A percentile compares a stretch with the other conserved stretches of the same genome.
Conservation (phyloP, 2,797 vertebrate species). For the Euthynnus affinis region DNA sequence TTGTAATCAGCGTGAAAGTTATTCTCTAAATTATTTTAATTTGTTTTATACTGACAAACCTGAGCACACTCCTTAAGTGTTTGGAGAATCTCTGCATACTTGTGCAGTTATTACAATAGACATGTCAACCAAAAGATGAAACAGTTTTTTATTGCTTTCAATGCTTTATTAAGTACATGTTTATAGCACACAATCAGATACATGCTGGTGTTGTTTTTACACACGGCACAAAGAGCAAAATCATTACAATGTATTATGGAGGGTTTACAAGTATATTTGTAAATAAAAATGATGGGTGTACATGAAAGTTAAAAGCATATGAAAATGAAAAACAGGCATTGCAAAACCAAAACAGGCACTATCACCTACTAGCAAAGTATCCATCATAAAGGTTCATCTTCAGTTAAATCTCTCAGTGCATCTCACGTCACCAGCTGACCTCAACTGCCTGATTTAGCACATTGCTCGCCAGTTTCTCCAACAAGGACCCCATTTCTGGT, state of each 20-base stretch:
- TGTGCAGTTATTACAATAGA: no score
- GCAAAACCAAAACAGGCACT: not conserved
- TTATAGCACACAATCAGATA: not conserved
- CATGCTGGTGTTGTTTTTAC: not conserved
- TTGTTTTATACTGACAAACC: not conserved
- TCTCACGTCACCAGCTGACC: not conserved
- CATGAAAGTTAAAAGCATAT: no score
- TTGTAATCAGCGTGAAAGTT: not conserved
- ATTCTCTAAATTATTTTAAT: not conserved
- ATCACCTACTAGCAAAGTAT: no score
- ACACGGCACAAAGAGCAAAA: no score
- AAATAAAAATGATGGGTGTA: no score
- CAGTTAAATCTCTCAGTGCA: not conserved
- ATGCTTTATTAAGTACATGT: no score
- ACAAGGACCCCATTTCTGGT: slow-evolving; percentile 49
- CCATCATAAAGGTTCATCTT: not conserved
- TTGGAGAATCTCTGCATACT: no score
- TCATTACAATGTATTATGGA: not conserved
- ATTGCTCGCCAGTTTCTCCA: not conserved
- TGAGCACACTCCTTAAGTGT: not conserved
- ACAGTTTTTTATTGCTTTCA: no score
- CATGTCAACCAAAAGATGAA: not conserved
- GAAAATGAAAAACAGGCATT: not conserved
- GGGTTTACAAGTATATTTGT: no score
- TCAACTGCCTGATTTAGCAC: not conserved